phyloP scores from a whole-genome alignment of 2,113 vertebrate species.

The Bombycilla garrulus region DNA sequence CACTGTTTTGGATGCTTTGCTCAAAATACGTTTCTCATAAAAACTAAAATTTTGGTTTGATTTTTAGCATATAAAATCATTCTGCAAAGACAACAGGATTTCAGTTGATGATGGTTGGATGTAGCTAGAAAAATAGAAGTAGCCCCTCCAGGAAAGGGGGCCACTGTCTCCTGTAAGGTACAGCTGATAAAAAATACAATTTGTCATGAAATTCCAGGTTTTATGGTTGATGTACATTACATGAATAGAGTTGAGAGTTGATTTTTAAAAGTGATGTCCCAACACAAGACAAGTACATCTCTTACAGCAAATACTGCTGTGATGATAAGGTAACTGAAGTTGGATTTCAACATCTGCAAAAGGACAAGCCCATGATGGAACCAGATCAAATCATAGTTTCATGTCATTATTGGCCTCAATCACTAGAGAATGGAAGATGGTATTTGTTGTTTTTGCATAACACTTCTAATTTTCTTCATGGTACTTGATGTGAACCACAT shows the following conservation, averaged over 20 bases:
- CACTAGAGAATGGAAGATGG: background rate
- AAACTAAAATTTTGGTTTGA: background rate
- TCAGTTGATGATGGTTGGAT: background rate
- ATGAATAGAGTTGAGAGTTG: background rate
- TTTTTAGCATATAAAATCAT: background rate
- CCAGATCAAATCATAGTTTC: background rate
- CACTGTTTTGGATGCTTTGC: background rate
- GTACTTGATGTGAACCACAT: background rate
- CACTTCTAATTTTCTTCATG: background rate
- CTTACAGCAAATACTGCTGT: background rate
- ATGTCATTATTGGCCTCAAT: background rate
- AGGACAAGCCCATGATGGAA: background rate
- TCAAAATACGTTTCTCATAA: background rate
- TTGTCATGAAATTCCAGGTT: background rate
- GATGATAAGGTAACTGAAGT: background rate
- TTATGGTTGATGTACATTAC: background rate
- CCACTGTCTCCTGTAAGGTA: background rate
- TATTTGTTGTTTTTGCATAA: background rate
- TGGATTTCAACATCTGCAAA: background rate
- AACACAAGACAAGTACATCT: background rate
- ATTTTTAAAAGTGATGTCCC: background rate
- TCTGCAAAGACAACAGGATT: background rate
- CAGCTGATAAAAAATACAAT: background rate
- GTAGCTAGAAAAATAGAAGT: background rate
- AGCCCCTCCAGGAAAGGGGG: fast-evolving